phyloP scores from a whole-genome alignment of 2,888 invertebrate species.

The Hyles lineata region DNA sequence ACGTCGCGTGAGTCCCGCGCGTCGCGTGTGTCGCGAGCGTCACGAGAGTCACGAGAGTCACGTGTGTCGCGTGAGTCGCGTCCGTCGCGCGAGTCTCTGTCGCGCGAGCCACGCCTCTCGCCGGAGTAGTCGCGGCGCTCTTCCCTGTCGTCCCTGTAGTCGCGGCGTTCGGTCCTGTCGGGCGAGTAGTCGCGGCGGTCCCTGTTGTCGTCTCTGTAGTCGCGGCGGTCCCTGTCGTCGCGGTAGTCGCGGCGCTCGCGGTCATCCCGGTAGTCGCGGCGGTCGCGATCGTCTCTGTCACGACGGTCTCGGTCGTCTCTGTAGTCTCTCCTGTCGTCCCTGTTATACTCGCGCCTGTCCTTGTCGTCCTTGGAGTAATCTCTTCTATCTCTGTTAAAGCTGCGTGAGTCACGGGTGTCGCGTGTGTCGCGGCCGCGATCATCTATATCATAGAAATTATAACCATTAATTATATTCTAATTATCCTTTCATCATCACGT shows the following conservation, averaged over 20 bases:
- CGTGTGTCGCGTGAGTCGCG: slow-evolving; percentile 30
- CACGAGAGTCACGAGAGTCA: slow-evolving; percentile 32
- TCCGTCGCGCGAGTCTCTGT: slow-evolving; percentile 38
- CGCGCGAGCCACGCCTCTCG: slow-evolving; percentile 41
- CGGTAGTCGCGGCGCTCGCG: slow-evolving; percentile 39
- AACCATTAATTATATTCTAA: neutral
- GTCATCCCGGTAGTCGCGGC: slow-evolving; percentile 39
- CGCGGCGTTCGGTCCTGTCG: slow-evolving; percentile 43
- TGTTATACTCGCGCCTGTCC: slow-evolving; percentile 55
- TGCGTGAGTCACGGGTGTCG: slow-evolving; percentile 75
- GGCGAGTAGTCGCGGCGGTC: slow-evolving; percentile 49
- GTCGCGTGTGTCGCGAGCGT: slow-evolving; percentile 32
- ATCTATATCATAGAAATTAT: slow-evolving; percentile 48
- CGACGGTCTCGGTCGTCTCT: slow-evolving; percentile 48
- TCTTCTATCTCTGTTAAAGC: slow-evolving; percentile 70
- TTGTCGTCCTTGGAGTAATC: slow-evolving; percentile 70
- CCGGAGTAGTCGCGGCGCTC: slow-evolving; percentile 39
- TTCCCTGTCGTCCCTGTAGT: slow-evolving; percentile 41
- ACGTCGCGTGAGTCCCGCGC: slow-evolving; percentile 60
- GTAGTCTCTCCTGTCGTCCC: slow-evolving; percentile 48
- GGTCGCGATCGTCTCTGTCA: slow-evolving; percentile 45
- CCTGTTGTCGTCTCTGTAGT: slow-evolving; percentile 38
- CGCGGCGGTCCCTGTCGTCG: slow-evolving; percentile 44
- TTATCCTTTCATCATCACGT: neutral
- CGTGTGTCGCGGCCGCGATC: slow-evolving; percentile 74